Conservation (phyloP, 1,140 invertebrate species). For the Stenopsyche tienmushanensis region DNA sequence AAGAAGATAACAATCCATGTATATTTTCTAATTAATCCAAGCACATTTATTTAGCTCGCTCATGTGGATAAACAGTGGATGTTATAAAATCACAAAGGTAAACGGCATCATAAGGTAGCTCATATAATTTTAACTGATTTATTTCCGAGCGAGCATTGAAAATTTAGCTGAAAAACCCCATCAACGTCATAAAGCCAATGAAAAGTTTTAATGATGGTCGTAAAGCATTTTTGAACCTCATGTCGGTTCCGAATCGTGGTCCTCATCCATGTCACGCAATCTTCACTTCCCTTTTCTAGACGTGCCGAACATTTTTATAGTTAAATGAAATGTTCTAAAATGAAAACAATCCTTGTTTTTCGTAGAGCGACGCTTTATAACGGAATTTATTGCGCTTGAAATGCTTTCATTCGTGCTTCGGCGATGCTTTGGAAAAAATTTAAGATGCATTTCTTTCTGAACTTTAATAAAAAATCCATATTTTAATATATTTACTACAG, state of each 20-base stretch:
- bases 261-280: neutral
- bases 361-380: neutral
- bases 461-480: neutral
- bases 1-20: too few species aligned
- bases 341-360: neutral
- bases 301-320: neutral
- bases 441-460: neutral
- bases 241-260: neutral
- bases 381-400: neutral
- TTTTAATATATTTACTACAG: neutral
- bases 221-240: constrained; percentile 1
- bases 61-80: too few species aligned
- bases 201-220: constrained; percentile 12
- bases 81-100: neutral
- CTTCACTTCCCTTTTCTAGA: neutral
- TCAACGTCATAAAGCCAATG: constrained; percentile 26
- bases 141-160: constrained; percentile 6
- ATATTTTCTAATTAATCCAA: too few species aligned
- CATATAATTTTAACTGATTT: neutral
- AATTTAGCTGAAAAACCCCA: constrained; percentile 21
- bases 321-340: neutral
- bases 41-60: too few species aligned
- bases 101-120: neutral
- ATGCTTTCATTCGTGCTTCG: too few species aligned
- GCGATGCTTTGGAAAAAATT: neutral